Evolutionary conservation across 2,888 invertebrate genomes (phyloP), one percentile per base, ranked within the genome.

Genomic region (Mycalesis mineus): DNA sequence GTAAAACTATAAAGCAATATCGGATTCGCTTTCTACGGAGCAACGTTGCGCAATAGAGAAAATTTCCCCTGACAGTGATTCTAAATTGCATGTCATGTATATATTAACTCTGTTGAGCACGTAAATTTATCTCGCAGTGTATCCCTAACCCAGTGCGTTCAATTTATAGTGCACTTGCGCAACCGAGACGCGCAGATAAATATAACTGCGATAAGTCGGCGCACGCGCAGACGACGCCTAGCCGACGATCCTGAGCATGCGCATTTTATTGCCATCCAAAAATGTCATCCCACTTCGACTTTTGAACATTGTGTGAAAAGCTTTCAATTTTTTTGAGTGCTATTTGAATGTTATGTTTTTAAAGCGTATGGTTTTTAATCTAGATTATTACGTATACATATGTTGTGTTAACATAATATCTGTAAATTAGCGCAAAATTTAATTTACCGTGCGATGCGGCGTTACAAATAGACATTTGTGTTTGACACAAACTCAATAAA

Each of bases 181-280:
- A 65, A 65, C 63, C 66, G 59, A 62, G 61, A 60, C 68, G 64
- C 60, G 61, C 61, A 64, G 62, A 66, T 62, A 65, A 62, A 66
- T 64, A 64, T 65, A 64, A 60, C 60, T 55, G 48, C 49, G 66
- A 68, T 66, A 68, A 68, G 65, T 58, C 61, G 60, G 68, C 66
- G 74, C 68, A 71, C 72, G 72, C 74, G 72, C 73, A 67, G 61
- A 57, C 70, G 62, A 56, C 54, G 62, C 67, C 69, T 68, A 71
- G 68, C 68, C 68, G 71, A 77, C 41, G 59, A 50, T 36, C 45
- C 39, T 49, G n/a, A 57, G 36, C 36, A n/a, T 17, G 36, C 15
- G 29, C 13, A 37, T 45, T 54, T 54, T n/a, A 39, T 54, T 40
- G 39, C 15, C 29, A 45, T 45, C 22, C 29, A 7, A 15, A 44